phyloP scores from a whole-genome alignment of 2,797 vertebrate species.

The Thripadectes ignobilis region DNA sequence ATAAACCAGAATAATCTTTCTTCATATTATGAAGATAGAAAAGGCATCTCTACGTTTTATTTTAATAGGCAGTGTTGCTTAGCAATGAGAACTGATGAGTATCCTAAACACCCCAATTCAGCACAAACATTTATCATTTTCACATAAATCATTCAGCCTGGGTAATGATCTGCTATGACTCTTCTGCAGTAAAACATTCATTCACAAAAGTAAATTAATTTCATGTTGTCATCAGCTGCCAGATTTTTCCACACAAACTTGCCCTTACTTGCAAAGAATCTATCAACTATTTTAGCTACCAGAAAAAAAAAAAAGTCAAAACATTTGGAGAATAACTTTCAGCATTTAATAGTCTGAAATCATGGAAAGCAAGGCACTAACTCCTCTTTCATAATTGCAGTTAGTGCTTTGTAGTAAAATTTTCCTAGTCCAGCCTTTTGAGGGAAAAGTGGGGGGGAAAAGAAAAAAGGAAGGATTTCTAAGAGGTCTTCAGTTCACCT shows the following conservation, averaged over 20 bases:
- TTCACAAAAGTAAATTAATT: neutral
- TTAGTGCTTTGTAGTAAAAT: neutral
- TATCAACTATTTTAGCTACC: neutral
- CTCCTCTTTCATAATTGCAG: neutral
- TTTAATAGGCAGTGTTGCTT: neutral
- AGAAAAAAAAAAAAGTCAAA: neutral
- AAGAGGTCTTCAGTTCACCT: neutral
- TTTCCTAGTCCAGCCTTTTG: neutral
- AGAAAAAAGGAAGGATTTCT: neutral
- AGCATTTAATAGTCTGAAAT: conserved; percentile 2
- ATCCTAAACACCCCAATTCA: neutral
- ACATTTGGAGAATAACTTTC: neutral
- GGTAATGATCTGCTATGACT: neutral
- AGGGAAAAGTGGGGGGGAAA: neutral
- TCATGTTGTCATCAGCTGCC: neutral
- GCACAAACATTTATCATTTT: neutral
- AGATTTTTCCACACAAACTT: neutral
- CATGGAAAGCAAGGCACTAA: neutral
- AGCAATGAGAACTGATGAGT: neutral
- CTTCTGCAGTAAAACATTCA: neutral
- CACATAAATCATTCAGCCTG: neutral
- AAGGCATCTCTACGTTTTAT: neutral
- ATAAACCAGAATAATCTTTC: neutral
- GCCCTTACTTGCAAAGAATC: neutral
- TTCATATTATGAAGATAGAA: neutral